A percentile compares a stretch with the other conserved stretches of the same genome.
These are phyloP conservation scores for Pyrochroa serraticornis DNA, from an alignment of 2,888 invertebrate species.

Conservation along the genomic window DNA sequence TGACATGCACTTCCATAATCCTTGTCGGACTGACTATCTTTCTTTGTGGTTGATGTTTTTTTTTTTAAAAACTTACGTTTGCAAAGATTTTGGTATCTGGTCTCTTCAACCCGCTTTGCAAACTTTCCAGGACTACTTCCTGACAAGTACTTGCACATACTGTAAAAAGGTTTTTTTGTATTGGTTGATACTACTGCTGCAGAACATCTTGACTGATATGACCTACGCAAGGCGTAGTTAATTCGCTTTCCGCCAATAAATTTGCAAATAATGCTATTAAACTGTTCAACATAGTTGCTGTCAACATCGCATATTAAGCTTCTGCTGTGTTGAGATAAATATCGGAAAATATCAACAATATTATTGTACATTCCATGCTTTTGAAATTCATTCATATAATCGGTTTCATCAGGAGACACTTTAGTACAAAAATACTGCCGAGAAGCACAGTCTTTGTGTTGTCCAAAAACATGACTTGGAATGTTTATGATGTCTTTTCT, in stretches of 20 bases:
- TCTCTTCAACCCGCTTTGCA: neutral
- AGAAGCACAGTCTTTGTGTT: conserved; percentile 3
- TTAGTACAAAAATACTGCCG: too few relatives aligned
- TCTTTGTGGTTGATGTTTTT: neutral
- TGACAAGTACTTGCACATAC: conserved; percentile 1
- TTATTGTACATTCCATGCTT: neutral
- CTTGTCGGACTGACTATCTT: neutral
- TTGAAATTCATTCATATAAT: too few relatives aligned
- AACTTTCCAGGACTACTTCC: neutral
- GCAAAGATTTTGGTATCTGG: neutral
- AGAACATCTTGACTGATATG: conserved; percentile 10
- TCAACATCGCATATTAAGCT: conserved; percentile 2
- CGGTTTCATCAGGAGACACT: too few relatives aligned
- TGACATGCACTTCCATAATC: neutral
- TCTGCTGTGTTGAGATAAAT: neutral
- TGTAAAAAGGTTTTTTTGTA: conserved; percentile 5
- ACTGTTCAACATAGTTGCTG: conserved; percentile 3
- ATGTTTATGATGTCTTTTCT: conserved; percentile 2
- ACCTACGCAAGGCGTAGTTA: neutral
- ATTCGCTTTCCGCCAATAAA: conserved; percentile 5
- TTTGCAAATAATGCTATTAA: conserved; percentile 1
- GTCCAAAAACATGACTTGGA: conserved; percentile 3
- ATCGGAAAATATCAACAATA: neutral
- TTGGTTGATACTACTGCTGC: conserved; percentile 5
- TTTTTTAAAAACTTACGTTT: neutral